These are phyloP conservation scores for Digitonthophagus gazella DNA, from an alignment of 2,888 invertebrate species.

Conservation along the genomic window DNA sequence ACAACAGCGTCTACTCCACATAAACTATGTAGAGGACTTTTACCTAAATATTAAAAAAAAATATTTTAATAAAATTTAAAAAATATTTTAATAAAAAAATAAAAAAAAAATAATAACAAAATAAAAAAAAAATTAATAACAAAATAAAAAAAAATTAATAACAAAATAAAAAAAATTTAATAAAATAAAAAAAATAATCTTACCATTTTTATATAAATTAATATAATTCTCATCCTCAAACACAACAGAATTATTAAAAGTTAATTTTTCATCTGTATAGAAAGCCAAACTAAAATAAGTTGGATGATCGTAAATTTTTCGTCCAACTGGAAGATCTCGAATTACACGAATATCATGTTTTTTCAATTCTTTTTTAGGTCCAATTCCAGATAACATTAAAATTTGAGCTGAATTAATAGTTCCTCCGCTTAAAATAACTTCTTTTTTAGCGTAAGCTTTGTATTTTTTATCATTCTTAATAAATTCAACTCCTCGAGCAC, in stretches of 20 bases:
- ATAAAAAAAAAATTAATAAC: too few relatives aligned
- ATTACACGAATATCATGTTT: conserved; percentile 60
- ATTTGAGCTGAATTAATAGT: conserved; percentile 79
- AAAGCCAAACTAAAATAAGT: conserved; percentile 70
- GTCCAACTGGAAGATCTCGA: conserved; percentile 69
- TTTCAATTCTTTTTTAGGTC: conserved; percentile 60
- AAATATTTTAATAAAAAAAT: too few relatives aligned
- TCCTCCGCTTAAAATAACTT: conserved; percentile 75
- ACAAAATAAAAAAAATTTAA: too few relatives aligned
- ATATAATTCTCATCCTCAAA: conserved; percentile 5
- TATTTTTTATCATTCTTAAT: conserved; percentile 57
- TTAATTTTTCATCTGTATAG: conserved; percentile 58
- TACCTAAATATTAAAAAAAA: too few relatives aligned
- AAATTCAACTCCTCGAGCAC: conserved; percentile 66
- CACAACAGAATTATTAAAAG: neutral
- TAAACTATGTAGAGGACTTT: conserved; percentile 54
- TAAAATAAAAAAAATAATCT: too few relatives aligned
- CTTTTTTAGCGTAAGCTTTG: conserved; percentile 61
- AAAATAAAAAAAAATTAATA: too few relatives aligned
- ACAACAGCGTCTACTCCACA: conserved; percentile 56
- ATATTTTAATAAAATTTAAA: too few relatives aligned
- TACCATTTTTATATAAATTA: conserved; percentile 5
- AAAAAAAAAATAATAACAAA: too few relatives aligned
- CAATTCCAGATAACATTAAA: conserved; percentile 78
- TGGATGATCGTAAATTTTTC: conserved; percentile 74